Percentiles rank a stretch among this genome's conserved stretches.
These are phyloP conservation scores for Myrmecophaga tridactyla DNA, from an alignment of 2,113 vertebrate species.

Conservation along the genomic window DNA sequence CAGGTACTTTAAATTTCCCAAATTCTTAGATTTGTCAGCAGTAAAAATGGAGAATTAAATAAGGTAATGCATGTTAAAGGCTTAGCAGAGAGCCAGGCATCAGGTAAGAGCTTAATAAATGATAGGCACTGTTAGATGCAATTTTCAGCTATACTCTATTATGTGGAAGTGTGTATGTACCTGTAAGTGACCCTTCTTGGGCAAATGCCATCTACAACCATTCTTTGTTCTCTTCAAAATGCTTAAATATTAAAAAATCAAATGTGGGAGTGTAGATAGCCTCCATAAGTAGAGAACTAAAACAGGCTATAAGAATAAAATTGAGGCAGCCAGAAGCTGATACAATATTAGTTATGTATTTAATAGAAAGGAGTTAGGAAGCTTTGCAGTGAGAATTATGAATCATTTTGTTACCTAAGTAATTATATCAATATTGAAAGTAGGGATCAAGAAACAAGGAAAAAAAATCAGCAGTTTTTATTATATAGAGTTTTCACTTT, in stretches of 20 bases:
- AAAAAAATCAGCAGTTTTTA: neutral
- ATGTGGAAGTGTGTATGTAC: neutral
- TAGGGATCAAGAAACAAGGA: neutral
- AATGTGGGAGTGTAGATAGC: neutral
- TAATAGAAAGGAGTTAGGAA: neutral
- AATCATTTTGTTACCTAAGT: neutral
- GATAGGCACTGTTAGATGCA: neutral
- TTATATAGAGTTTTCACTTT: neutral
- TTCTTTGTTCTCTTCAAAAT: neutral
- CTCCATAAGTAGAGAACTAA: neutral
- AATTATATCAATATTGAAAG: neutral
- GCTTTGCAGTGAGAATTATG: neutral
- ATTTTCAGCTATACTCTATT: neutral
- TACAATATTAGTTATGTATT: neutral
- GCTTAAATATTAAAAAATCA: neutral
- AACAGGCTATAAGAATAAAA: neutral
- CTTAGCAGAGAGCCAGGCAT: neutral
- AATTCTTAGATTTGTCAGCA: neutral
- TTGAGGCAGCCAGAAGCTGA: neutral
- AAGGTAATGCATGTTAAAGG: neutral
- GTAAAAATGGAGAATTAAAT: neutral
- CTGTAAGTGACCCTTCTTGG: neutral
- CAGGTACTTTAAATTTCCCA: neutral
- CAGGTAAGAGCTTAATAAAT: neutral
- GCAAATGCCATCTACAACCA: neutral